Evolutionary conservation across 2,797 vertebrate species (phyloP).

Genomic region (Apogon hyalosoma): DNA sequence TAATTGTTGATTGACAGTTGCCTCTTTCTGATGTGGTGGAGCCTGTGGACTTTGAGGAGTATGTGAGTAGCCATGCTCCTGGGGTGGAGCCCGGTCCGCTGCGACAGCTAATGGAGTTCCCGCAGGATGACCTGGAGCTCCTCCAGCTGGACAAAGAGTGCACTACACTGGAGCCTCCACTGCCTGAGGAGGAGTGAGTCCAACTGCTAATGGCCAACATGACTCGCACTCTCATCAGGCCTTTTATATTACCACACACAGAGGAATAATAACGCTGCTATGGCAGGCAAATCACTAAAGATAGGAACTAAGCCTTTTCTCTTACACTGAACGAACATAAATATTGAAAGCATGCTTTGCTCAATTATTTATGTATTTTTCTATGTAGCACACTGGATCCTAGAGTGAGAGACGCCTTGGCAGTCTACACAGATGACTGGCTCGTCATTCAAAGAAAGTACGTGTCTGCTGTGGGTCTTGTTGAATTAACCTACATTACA

Average conservation of each 20-base stretch:
- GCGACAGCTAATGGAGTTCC: constrained; percentile 90
- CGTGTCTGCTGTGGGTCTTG: constrained; percentile 57
- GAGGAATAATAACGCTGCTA: constrained; percentile 42
- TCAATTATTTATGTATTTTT: constrained; percentile 77
- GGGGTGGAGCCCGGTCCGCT: constrained; percentile 88
- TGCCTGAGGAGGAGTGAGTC: constrained; percentile 89
- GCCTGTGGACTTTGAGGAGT: constrained; percentile 92
- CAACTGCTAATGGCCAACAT: constrained; percentile 25
- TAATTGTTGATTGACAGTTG: constrained; percentile 79
- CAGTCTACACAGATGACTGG: constrained; percentile 93
- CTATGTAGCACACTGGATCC: constrained; percentile 87
- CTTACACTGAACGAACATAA: constrained; percentile 51
- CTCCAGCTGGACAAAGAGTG: constrained; percentile 89
- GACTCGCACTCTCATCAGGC: constrained; percentile 5
- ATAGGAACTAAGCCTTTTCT: constrained; percentile 58
- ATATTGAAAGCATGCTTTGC: constrained; percentile 64
- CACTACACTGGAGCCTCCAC: constrained; percentile 87
- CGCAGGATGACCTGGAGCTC: constrained; percentile 89
- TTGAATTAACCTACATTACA: constrained; percentile 32
- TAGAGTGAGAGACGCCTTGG: constrained; percentile 89
- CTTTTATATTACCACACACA: constrained; percentile 33
- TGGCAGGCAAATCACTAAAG: constrained; percentile 44
- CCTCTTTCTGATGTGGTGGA: constrained; percentile 92
- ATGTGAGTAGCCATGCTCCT: constrained; percentile 87
- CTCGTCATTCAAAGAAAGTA: constrained; percentile 91